Base-by-base conservation (phyloP, 2,797 vertebrate genomes). In the Microctenopoma stevenorrisi region DNA sequence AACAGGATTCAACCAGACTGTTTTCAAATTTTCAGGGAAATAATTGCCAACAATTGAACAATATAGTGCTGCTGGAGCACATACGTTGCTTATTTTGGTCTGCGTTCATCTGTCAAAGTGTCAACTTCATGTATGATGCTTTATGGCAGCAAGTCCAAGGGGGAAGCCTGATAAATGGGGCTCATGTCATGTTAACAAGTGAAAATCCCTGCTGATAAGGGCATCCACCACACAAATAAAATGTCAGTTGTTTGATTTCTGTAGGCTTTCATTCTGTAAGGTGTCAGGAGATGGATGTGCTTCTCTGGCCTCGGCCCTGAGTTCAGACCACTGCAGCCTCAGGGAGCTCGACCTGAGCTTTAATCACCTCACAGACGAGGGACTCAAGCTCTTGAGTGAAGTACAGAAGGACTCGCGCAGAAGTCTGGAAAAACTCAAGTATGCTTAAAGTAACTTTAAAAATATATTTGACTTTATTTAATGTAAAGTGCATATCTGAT, bases 341-440 rank as follows among this genome's bases (percentile, higher is more conserved):
- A 55, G 38, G 53, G 72, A 81, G 15, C 66, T 67, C 59, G 79
- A 84, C 55, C 65, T 83, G 49, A 84, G 76, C 68, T 85, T 85
- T 68, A 85, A 85, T 72, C 73, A 84, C 66, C 65, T 66, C 42
- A 38, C 35, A 16, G 26, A 79, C 62, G 13, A 64, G 59, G 67
- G 74, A 74, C 43, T 69, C 11, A 5, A 65, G 30, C 47, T 67
- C 46, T 57, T 76, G 50, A 62, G 22, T 42, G 63, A 79, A 60
- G 56, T 46, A 71, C 71, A 55, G 33, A 48, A 0, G n/a, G 62
- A 81, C 53, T 22, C 72, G 13, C 5, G 3, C 55, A 71, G 28
- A 65, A 75, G 68, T 48, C 78, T 79, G 44, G 50, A 83, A 50
- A 40, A 46, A 70, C 76, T 83, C 28, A 64, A 74, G 77, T 71